Evolutionary conservation across 2,888 invertebrate species (phyloP), one percentile per base, ranked within the genome.

Genomic region (Seira musarum): DNA sequence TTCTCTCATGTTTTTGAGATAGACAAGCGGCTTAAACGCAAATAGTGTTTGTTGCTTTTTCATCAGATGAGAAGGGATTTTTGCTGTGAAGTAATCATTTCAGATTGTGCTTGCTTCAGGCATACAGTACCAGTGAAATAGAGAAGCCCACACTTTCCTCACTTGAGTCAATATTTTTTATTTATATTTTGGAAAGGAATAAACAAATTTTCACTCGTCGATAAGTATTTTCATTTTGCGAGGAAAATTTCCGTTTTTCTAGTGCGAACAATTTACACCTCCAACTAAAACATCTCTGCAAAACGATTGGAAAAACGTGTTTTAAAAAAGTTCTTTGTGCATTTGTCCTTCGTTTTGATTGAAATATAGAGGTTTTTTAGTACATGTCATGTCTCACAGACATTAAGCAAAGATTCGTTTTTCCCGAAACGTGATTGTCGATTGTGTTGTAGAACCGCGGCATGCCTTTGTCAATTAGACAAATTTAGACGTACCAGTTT

Each of bases 101-200:
- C 64, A 72, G 22, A 72, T 72, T 49, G 61, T 71, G 63, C 71
- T 64, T 40, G 72, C 72, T 64, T 40, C 65, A 53, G 5, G 64
- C 64, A 53, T 65, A 64, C 64, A 30, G 30, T 30, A 30, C 8
- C 30, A 30, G 30, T 49, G 46, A n/a, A 5, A 49, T 49, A 68
- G 8, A 30, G 19, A 30, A 30, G 2, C 30, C 30, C 30, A 30
- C 30, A 30, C 30, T 30, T 30, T 30, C n/a, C n/a, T n/a, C n/a
- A n/a, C n/a, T n/a, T 5, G 8, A 30, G 30, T 2, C 8, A 30
- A 30, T 8, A 66, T 19, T 25, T 1, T 30, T 21, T 25, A 10
- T 30, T 10, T 25, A 60, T n/a, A 13, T 8, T 66, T 67, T 57
- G 25, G 17, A 53, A 57, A 57, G 46, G 46, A 67, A 2, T 46